phyloP scores from a whole-genome alignment of 2,113 vertebrate genomes.

The Ascaphus truei region DNA sequence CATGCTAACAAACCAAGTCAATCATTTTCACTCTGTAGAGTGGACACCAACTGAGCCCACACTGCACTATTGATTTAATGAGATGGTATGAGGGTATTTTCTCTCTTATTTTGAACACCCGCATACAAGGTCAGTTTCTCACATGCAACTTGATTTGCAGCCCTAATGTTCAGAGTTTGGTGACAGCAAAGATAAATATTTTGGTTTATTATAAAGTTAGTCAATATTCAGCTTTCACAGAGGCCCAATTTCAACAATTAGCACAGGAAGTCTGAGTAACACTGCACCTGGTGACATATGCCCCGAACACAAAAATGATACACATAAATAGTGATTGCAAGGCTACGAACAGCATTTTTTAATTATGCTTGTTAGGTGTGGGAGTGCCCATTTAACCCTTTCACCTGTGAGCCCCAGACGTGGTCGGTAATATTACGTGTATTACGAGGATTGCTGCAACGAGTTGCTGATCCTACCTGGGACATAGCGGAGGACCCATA shows the following conservation, averaged over 20 bases:
- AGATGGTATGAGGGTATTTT: too few relatives aligned
- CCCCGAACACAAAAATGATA: background rate
- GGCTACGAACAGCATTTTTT: constrained; percentile 2
- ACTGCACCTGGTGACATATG: background rate
- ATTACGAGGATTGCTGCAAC: background rate
- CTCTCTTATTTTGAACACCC: too few relatives aligned
- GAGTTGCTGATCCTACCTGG: background rate
- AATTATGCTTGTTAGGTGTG: background rate
- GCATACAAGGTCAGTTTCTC: too few relatives aligned
- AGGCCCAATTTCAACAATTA: background rate
- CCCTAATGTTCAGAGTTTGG: too few relatives aligned
- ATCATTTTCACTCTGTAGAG: too few relatives aligned
- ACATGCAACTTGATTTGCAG: too few relatives aligned
- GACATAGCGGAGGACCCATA: too few relatives aligned
- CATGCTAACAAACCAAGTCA: too few relatives aligned
- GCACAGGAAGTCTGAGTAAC: background rate
- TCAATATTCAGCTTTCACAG: background rate
- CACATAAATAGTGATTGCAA: background rate
- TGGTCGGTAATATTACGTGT: background rate
- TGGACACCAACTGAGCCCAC: too few relatives aligned
- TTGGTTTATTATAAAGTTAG: background rate
- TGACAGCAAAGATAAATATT: too few relatives aligned
- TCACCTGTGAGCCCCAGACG: constrained; percentile 2
- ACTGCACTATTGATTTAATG: too few relatives aligned
- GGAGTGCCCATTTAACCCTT: background rate